A percentile compares a stretch with the other conserved stretches of the same genome.
These are phyloP conservation scores for cat (Felis catus) DNA, from an alignment of 2,113 vertebrate species.

Conservation along the genomic window F.catus_Fca126_mat1.0 CM031424.1:44593001-44593500, in stretches of 20 bases:
- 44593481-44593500: background rate
- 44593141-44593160: background rate
- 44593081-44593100: background rate
- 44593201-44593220: too few relatives aligned
- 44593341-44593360: too few relatives aligned
- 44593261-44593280: too few relatives aligned
- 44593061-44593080: background rate
- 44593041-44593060: background rate
- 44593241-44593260: too few relatives aligned
- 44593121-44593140: background rate
- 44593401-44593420: background rate
- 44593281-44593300: too few relatives aligned
- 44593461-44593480: background rate
- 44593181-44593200: too few relatives aligned
- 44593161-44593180: too few relatives aligned
- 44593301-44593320: too few relatives aligned
- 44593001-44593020: background rate
- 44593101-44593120: background rate
- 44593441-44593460: background rate
- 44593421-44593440: background rate
- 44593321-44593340: too few relatives aligned
- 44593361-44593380: too few relatives aligned
- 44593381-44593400: background rate
- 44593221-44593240: too few relatives aligned
- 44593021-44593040: background rate